Evolutionary conservation across 2,113 vertebrate species (phyloP).

Genomic region (Sialia sialis): DNA sequence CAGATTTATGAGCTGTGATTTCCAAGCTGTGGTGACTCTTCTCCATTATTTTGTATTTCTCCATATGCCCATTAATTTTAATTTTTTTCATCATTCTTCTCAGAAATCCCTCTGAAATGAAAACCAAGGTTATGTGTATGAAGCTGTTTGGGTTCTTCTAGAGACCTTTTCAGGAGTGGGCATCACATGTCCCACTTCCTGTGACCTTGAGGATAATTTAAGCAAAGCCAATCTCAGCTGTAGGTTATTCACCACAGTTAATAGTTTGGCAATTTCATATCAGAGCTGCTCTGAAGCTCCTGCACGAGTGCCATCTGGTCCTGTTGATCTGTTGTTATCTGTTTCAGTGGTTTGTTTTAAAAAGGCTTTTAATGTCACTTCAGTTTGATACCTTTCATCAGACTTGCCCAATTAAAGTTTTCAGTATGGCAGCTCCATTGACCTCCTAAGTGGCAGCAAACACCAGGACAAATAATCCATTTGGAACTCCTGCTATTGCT

Average conservation of each 20-base stretch:
- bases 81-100: background rate
- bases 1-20: background rate
- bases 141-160: background rate
- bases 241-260: constrained; percentile 11
- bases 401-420: background rate
- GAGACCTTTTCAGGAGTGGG: background rate
- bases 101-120: background rate
- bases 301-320: constrained; percentile 18
- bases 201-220: constrained; percentile 28
- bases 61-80: background rate
- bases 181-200: background rate
- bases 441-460: background rate
- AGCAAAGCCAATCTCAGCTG: constrained; percentile 13
- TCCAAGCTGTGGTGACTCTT: background rate
- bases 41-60: background rate
- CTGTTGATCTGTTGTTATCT: constrained; percentile 18
- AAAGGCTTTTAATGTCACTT: constrained; percentile 13
- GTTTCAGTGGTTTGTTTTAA: background rate
- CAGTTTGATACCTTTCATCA: constrained; percentile 5
- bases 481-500: background rate
- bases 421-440: background rate
- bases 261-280: constrained; percentile 43
- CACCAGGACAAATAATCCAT: background rate
- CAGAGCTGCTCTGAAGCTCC: constrained; percentile 32
- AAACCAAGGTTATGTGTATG: background rate